These are phyloP conservation scores for Drosophila sechellia DNA, from an alignment of 1,140 invertebrate genomes.

Conservation along the genomic window DNA sequence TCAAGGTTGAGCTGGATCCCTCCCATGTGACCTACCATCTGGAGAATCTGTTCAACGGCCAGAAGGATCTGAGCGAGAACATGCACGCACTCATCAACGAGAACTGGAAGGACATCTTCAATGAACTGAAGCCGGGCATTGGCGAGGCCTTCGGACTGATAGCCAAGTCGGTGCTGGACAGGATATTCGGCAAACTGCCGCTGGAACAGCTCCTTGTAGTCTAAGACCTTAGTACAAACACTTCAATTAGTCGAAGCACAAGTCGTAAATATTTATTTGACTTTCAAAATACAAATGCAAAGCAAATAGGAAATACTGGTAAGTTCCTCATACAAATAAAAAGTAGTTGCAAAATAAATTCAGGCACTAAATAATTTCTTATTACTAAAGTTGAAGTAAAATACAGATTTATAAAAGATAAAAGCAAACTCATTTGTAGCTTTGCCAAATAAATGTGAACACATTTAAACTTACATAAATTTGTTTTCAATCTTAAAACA, in stretches of 20 bases:
- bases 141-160: conserved; percentile 85
- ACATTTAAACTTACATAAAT: background rate
- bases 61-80: conserved; percentile 82
- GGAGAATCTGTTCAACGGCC: conserved; percentile 84
- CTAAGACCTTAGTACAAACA: conserved; percentile 3
- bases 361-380: conserved; percentile 16
- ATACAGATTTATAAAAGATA: background rate
- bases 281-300: conserved; percentile 15
- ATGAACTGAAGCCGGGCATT: conserved; percentile 84
- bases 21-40: conserved; percentile 64
- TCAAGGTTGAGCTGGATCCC: conserved; percentile 47
- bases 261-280: conserved; percentile 26
- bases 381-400: background rate
- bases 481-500: too few species aligned
- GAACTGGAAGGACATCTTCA: conserved; percentile 85
- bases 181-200: conserved; percentile 85
- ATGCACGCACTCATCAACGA: conserved; percentile 84
- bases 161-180: conserved; percentile 84
- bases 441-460: background rate
- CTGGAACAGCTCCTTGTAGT: conserved; percentile 84
- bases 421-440: background rate
- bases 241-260: background rate
- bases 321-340: conserved; percentile 22
- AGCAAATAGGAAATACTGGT: background rate
- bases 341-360: conserved; percentile 8